A percentile compares a stretch with the other conserved stretches of the same genome.
These are phyloP conservation scores for Tauraco erythrolophus DNA, from an alignment of 2,113 vertebrate genomes.

Conservation along the genomic window DNA sequence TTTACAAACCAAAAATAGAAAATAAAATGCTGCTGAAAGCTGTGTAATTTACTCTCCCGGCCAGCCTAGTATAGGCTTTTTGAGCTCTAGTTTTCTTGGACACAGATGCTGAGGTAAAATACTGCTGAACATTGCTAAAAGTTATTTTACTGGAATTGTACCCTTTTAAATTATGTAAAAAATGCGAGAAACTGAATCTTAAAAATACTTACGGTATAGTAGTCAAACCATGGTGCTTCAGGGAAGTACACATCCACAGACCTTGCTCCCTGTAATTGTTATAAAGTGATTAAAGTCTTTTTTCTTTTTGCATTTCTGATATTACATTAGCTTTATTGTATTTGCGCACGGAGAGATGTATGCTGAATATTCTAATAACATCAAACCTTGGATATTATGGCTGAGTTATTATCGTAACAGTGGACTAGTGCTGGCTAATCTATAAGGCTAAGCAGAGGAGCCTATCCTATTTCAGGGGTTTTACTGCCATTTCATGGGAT, in stretches of 20 bases:
- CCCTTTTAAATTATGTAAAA: not conserved
- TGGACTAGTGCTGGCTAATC: not conserved
- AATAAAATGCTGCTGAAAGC: slow-evolving; percentile 38
- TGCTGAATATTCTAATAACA: slow-evolving; percentile 20
- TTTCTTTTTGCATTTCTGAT: slow-evolving; percentile 23
- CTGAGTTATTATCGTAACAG: slow-evolving; percentile 12
- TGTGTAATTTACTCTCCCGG: slow-evolving; percentile 12
- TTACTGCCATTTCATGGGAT: not conserved
- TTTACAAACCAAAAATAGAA: slow-evolving; percentile 11
- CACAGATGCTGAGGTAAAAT: not conserved
- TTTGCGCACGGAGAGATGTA: slow-evolving; percentile 20
- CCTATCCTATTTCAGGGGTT: not conserved
- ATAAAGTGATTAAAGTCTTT: slow-evolving; percentile 10
- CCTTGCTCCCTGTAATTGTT: slow-evolving; percentile 66
- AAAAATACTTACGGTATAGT: slow-evolving; percentile 57
- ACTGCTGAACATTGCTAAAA: not conserved
- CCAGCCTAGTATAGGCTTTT: not conserved
- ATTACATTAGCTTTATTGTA: slow-evolving; percentile 53
- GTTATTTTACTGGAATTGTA: not conserved
- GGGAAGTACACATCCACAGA: slow-evolving; percentile 67
- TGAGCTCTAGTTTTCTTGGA: not conserved
- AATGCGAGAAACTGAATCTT: not conserved
- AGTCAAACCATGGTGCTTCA: slow-evolving; percentile 68
- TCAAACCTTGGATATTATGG: slow-evolving; percentile 22
- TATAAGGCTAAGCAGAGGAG: not conserved